Base-by-base conservation (phyloP, 2,113 vertebrate species). In the Hippolais icterina region DNA sequence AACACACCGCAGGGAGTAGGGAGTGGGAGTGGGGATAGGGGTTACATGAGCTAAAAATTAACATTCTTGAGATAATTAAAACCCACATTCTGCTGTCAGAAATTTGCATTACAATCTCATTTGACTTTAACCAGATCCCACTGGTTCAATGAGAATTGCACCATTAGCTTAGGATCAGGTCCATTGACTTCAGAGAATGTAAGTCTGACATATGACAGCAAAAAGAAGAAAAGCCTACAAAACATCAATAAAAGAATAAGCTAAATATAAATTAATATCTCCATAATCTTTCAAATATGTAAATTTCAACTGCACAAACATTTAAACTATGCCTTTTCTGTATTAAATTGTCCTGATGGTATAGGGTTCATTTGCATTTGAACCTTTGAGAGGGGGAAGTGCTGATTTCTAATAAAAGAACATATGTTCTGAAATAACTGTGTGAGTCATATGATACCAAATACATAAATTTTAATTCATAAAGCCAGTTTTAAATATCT, bases 381-480 rank as follows among this genome's bases (percentile, higher is more conserved):
- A 90, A 75, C 49, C 4, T 93, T 85, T 85, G 69, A 83, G 49
- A 66, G 6, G 20, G 11, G 18, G 90, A 21, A 83, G 6, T 70
- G 23, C 22, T 80, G 44, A 93, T 89, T 84, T 92, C 57, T 71
- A 89, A 54, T 65, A 90, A 87, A 80, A 22, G 10, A 96, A 46
- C 49, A 89, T 87, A 93, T 66, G 49, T 81, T 89, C 86, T 94
- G 61, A 89, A 95, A 94, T 89, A 95, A 80, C n/a, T 69, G 7
- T 54, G 35, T 81, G 83, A 93, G 47, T 89, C 42, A 66, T 82
- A 79, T 69, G 42, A 84, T 57, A 88, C 39, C 7, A 92, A 74
- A 92, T 64, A 47, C 56, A 90, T 78, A 89, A 56, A 94, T 24
- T 83, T 17, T 69, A 88, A 84, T 61, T 37, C 65, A 76, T 74